Evolutionary conservation across 2,888 invertebrate genomes (phyloP).

Genomic region (Eupeodes latifasciatus): DNA sequence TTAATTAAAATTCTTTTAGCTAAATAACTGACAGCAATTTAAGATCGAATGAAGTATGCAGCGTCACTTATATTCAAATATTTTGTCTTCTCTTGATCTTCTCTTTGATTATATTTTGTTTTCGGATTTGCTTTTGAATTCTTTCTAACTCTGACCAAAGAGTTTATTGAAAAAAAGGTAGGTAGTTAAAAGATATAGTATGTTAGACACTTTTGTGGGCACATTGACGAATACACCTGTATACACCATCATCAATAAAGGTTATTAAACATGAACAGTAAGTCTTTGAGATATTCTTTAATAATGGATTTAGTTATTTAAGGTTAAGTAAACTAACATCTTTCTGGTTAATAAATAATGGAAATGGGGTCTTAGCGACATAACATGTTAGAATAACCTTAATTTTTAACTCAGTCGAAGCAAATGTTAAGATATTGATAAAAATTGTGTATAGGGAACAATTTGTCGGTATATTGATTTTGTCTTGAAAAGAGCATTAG

Average conservation of each 20-base stretch:
- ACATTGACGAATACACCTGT: constrained; percentile 14
- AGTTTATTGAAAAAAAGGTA: no score
- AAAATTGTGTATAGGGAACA: no score
- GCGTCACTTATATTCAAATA: neutral
- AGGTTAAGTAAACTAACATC: constrained; percentile 35
- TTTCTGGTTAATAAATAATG: neutral
- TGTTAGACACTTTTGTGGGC: neutral
- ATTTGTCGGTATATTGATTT: no score
- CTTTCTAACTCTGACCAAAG: neutral
- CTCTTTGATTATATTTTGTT: constrained; percentile 1
- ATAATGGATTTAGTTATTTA: constrained; percentile 1
- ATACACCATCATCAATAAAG: neutral
- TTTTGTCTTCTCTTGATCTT: constrained; percentile 2
- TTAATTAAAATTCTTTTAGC: constrained; percentile 18
- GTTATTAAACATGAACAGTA: constrained; percentile 2
- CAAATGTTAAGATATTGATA: no score
- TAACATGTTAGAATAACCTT: constrained; percentile 23
- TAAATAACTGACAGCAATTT: neutral
- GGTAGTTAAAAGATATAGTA: neutral
- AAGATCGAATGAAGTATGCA: neutral
- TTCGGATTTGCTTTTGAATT: constrained; percentile 15
- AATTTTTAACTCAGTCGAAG: neutral
- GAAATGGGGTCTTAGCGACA: neutral
- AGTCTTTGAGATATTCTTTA: neutral
- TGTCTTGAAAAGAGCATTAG: no score